Conservation (phyloP, 2,888 invertebrate species). For the Pheosia tremula region DNA sequence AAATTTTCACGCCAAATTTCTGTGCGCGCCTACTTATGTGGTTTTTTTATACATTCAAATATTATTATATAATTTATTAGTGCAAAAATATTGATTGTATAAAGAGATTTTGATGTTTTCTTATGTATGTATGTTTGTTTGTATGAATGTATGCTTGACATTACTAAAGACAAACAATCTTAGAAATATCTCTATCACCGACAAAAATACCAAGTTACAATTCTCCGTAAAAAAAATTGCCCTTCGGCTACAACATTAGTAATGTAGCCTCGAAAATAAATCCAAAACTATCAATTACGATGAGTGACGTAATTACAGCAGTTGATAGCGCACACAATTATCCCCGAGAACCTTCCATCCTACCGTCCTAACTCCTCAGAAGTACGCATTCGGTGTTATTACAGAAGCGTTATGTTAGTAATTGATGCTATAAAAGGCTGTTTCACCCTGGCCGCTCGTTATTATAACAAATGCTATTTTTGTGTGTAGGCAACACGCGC, state of each 20-base stretch:
- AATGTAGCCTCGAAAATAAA: conserved; percentile 11
- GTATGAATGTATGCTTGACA: no score
- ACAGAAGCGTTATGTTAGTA: conserved; percentile 61
- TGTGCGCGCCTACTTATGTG: no score
- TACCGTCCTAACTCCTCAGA: conserved; percentile 39
- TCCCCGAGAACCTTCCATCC: conserved; percentile 39
- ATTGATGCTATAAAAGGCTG: conserved; percentile 67
- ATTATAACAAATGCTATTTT: conserved; percentile 60
- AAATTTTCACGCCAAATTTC: not conserved
- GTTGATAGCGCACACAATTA: conserved; percentile 47
- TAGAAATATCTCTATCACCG: no score
- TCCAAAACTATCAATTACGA: conserved; percentile 25
- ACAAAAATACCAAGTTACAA: no score
- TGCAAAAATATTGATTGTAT: no score
- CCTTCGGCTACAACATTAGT: not conserved
- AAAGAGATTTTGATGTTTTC: no score
- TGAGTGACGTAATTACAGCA: conserved; percentile 30
- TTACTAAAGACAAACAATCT: no score
- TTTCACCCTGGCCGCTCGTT: conserved; percentile 58
- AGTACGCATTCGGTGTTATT: conserved; percentile 57
- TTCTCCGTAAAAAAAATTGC: no score
- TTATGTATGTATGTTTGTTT: no score
- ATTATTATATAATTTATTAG: no score
- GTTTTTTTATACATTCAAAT: no score
- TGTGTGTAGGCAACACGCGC: conserved; percentile 49